Evolutionary conservation across 2,797 vertebrate species (phyloP).

Genomic region (Malurus leucopterus): DNA sequence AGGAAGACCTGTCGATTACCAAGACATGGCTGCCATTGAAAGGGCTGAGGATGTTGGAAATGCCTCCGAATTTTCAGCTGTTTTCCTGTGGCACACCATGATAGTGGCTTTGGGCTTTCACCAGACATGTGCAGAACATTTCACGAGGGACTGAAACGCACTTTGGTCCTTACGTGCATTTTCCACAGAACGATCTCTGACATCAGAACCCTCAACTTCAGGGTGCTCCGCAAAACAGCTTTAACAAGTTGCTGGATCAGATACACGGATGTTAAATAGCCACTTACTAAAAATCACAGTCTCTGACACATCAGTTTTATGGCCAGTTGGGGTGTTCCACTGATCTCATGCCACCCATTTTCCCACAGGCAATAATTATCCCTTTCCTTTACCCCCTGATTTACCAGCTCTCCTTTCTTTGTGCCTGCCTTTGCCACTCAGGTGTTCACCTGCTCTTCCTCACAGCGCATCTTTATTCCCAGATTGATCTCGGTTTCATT

Average conservation of each 20-base stretch:
- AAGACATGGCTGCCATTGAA: not conserved
- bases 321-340: not conserved
- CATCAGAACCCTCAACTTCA: not conserved
- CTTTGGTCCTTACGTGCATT: not conserved
- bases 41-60: not conserved
- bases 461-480: not conserved
- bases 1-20: not conserved
- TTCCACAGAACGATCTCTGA: not conserved
- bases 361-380: not conserved
- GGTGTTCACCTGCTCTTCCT: not conserved
- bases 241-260: not conserved
- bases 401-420: not conserved
- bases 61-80: not conserved
- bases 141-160: not conserved
- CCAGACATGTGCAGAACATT: not conserved
- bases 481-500: not conserved
- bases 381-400: accelerated
- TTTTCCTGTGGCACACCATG: not conserved
- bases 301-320: not conserved
- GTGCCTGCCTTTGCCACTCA: not conserved
- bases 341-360: not conserved
- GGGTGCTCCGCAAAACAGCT: not conserved
- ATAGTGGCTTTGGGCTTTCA: not conserved
- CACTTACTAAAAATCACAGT: not conserved
- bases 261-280: not conserved